Percentiles rank a stretch among this genome's conserved stretches.
phyloP scores from a whole-genome alignment of 1,140 invertebrate genomes.

The Danaus plexippus region DNA sequence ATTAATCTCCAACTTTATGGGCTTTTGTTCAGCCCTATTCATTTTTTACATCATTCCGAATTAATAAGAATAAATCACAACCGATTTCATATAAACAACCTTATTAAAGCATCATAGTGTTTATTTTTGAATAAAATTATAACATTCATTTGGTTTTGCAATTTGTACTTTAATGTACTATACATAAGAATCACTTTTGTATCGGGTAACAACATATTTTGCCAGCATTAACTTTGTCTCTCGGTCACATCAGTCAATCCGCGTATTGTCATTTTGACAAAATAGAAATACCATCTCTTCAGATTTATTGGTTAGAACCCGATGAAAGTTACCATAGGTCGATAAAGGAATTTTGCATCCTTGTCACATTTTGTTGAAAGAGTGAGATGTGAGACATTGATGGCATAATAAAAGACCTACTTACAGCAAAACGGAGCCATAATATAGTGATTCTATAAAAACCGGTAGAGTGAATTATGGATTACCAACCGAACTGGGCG shows the following conservation, averaged over 20 bases:
- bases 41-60: slow-evolving; percentile 34
- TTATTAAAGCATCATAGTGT: slow-evolving; percentile 17
- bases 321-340: slow-evolving; percentile 53
- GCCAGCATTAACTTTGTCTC: slow-evolving; percentile 62
- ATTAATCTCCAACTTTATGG: slow-evolving; percentile 68
- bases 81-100: slow-evolving; percentile 16
- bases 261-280: slow-evolving; percentile 69
- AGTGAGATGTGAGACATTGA: slow-evolving; percentile 20
- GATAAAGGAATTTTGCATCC: slow-evolving; percentile 39
- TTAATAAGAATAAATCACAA: slow-evolving; percentile 30
- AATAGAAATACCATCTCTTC: slow-evolving; percentile 63
- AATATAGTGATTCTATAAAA: slow-evolving; percentile 53
- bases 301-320: slow-evolving; percentile 62
- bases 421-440: slow-evolving; percentile 54
- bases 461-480: too few relatives aligned
- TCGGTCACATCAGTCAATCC: slow-evolving; percentile 68
- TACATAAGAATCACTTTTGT: slow-evolving; percentile 23
- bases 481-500: too few relatives aligned
- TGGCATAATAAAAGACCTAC: slow-evolving; percentile 47
- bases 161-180: slow-evolving; percentile 16
- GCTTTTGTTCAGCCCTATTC: slow-evolving; percentile 65
- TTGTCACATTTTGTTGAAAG: slow-evolving; percentile 20
- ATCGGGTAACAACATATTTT: slow-evolving; percentile 13
- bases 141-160: slow-evolving; percentile 1
- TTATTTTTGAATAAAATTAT: slow-evolving; percentile 9